Evolutionary conservation across 2,888 invertebrate genomes (phyloP).

Genomic region (Parnassius apollo): DNA sequence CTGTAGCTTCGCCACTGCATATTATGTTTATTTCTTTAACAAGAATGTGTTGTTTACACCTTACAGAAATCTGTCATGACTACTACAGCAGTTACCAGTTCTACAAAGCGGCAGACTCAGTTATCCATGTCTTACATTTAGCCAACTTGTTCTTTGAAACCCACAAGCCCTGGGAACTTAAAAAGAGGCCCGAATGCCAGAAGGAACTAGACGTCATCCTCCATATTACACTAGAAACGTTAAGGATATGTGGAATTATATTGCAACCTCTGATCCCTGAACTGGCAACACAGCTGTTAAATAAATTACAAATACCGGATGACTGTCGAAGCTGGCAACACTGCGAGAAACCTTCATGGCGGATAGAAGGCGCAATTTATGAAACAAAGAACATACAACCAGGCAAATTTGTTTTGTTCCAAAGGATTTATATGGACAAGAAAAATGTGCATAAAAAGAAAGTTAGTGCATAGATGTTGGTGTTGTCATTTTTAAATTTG

Average conservation of each 20-base stretch:
- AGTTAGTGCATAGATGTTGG: slow-evolving; percentile 39
- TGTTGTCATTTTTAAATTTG: neutral
- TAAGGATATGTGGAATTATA: slow-evolving; percentile 86
- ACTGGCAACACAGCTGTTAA: slow-evolving; percentile 84
- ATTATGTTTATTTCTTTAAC: neutral
- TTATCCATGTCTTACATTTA: slow-evolving; percentile 87
- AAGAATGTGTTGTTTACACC: neutral
- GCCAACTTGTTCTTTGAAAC: slow-evolving; percentile 94
- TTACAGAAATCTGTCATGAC: slow-evolving; percentile 81
- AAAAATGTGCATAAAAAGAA: slow-evolving; percentile 49
- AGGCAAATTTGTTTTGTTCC: slow-evolving; percentile 70
- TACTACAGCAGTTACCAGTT: slow-evolving; percentile 89
- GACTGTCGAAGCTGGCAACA: slow-evolving; percentile 60
- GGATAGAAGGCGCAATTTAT: slow-evolving; percentile 56
- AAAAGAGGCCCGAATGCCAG: slow-evolving; percentile 79
- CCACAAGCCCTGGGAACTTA: slow-evolving; percentile 93
- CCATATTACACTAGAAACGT: slow-evolving; percentile 91
- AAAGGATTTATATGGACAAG: slow-evolving; percentile 61
- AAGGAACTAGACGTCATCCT: slow-evolving; percentile 86
- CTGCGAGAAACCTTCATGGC: slow-evolving; percentile 66
- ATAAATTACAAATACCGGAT: slow-evolving; percentile 81
- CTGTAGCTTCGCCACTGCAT: too few species aligned
- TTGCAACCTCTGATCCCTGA: slow-evolving; percentile 93
- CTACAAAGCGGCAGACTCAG: slow-evolving; percentile 90
- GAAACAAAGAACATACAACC: slow-evolving; percentile 64